phyloP scores from a whole-genome alignment of 2,797 vertebrate genomes.

The Lithobates pipiens region DNA sequence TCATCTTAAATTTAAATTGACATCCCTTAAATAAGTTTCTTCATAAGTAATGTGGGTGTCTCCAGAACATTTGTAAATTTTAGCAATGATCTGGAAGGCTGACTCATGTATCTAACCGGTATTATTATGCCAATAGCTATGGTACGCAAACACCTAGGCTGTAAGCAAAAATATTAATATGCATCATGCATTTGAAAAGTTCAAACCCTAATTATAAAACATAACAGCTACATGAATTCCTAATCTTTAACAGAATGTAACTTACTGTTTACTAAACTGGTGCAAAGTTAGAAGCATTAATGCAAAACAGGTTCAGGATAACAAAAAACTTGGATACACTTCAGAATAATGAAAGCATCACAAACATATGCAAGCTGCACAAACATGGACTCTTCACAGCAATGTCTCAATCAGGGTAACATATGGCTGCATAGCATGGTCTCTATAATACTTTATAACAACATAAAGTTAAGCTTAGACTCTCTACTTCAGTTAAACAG shows the following conservation, averaged over 20 bases:
- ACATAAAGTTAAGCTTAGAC: too few relatives aligned
- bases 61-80: slow-evolving; percentile 55
- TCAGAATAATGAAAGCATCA: too few relatives aligned
- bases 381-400: too few relatives aligned
- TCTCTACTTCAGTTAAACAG: too few relatives aligned
- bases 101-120: slow-evolving; percentile 41
- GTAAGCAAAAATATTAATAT: slow-evolving; percentile 39
- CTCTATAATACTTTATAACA: too few relatives aligned
- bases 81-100: slow-evolving; percentile 40
- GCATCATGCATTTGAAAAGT: slow-evolving; percentile 26
- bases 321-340: too few relatives aligned
- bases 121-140: slow-evolving; percentile 32
- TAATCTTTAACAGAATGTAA: not conserved
- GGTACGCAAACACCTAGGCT: slow-evolving; percentile 48
- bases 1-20: slow-evolving; percentile 74
- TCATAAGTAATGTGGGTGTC: slow-evolving; percentile 69
- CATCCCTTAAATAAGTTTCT: slow-evolving; percentile 72
- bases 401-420: too few relatives aligned
- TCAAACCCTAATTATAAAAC: slow-evolving; percentile 14
- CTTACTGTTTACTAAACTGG: too few relatives aligned
- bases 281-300: too few relatives aligned
- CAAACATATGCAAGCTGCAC: too few relatives aligned
- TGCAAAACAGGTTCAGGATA: too few relatives aligned
- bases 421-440: too few relatives aligned
- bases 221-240: not conserved